These are phyloP conservation scores for Oxystoma pomonae DNA, from an alignment of 2,888 invertebrate genomes.

Conservation along the genomic window DNA sequence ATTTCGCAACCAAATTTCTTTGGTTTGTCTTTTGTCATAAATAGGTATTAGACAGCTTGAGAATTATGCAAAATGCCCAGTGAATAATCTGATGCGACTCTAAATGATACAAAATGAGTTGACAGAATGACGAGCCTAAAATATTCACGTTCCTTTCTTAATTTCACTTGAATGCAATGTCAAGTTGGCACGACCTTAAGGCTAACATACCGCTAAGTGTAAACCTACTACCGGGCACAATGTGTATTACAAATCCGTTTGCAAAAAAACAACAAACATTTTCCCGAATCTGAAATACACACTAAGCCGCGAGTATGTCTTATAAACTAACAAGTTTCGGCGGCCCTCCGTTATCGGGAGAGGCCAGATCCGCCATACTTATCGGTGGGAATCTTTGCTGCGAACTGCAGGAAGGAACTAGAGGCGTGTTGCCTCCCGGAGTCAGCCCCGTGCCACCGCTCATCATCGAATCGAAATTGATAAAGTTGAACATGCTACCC, in stretches of 20 bases:
- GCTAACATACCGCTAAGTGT: not conserved
- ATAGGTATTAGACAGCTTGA: no score
- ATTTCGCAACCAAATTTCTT: no score
- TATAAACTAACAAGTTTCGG: constrained; percentile 83
- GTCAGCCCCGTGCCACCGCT: constrained; percentile 91
- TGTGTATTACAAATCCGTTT: not conserved
- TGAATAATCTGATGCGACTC: no score
- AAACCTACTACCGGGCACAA: not conserved
- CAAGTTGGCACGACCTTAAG: not conserved
- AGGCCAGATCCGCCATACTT: constrained; percentile 52
- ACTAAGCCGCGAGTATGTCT: constrained; percentile 34
- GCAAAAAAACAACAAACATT: not conserved
- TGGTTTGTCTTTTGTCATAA: no score
- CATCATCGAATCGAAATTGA: constrained; percentile 87
- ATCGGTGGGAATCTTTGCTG: constrained; percentile 69
- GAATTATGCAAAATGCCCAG: no score
- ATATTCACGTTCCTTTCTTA: no score
- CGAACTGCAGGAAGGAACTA: constrained; percentile 68
- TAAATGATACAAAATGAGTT: no score
- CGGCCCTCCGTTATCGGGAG: constrained; percentile 70
- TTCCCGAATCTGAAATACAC: not conserved
- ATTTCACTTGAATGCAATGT: no score
- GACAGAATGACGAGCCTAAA: no score
- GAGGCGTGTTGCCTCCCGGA: constrained; percentile 73
- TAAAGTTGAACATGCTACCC: constrained; percentile 53